phyloP scores from a whole-genome alignment of 53 echinoderm and acorn worm species.

The Crossaster papposus region DNA sequence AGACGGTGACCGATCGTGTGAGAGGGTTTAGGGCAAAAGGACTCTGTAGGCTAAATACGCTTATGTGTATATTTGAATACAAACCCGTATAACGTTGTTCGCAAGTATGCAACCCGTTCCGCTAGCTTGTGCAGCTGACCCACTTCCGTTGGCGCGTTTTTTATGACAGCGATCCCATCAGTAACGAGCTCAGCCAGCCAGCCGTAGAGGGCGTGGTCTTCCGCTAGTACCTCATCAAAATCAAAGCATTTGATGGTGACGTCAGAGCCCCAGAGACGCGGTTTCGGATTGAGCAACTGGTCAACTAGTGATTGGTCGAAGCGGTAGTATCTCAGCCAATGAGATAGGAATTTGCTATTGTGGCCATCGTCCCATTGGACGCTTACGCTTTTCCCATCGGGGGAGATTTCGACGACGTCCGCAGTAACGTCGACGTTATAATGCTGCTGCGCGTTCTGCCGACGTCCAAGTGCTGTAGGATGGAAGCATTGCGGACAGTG shows the following conservation, averaged over 20 bases:
- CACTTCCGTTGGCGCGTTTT: conserved; percentile 56
- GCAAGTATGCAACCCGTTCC: conserved; percentile 72
- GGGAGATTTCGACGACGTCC: conserved; percentile 17
- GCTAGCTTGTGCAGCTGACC: conserved; percentile 73
- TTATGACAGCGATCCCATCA: conserved; percentile 65
- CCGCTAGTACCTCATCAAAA: conserved; percentile 40
- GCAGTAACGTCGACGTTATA: conserved; percentile 62
- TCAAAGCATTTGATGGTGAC: conserved; percentile 35
- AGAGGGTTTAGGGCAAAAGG: no score
- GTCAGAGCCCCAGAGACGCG: conserved; percentile 57
- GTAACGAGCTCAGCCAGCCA: conserved; percentile 72
- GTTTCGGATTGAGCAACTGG: conserved; percentile 51
- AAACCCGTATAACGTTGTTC: conserved; percentile 71
- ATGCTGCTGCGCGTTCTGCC: conserved; percentile 9
- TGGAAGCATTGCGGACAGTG: conserved; percentile 74
- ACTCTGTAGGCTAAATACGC: no score
- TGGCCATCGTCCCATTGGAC: conserved; percentile 73
- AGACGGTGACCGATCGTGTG: no score
- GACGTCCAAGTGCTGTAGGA: conserved; percentile 34
- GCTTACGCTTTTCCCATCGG: conserved; percentile 27
- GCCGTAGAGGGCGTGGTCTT: conserved; percentile 65
- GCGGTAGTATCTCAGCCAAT: conserved; percentile 65
- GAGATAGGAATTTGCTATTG: conserved; percentile 34
- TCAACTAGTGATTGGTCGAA: conserved; percentile 60
- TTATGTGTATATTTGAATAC: neutral